A percentile compares a stretch with the other conserved stretches of the same genome.
phyloP scores from a whole-genome alignment of 2,113 vertebrate species.

The Pelecanus crispus region DNA sequence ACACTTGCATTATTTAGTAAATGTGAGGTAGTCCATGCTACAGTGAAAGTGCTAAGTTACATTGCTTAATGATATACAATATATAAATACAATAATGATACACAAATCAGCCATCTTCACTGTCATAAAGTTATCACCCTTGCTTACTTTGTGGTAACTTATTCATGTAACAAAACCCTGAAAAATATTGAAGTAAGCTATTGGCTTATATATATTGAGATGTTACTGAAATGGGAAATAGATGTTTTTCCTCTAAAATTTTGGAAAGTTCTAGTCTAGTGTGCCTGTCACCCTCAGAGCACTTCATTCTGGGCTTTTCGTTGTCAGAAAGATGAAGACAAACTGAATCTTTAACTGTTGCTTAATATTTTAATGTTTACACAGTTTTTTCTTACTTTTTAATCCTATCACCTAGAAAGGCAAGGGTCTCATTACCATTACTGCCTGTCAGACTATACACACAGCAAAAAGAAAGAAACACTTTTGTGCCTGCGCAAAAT shows the following conservation, averaged over 20 bases:
- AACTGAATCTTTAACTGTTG: not conserved
- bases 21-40: not conserved
- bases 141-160: not conserved
- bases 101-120: not conserved
- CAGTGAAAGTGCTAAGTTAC: not conserved
- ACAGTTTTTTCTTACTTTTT: not conserved
- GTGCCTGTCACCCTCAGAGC: not conserved
- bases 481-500: not conserved
- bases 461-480: not conserved
- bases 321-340: not conserved
- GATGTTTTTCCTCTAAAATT: not conserved
- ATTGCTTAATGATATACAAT: not conserved
- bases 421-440: not conserved
- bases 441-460: not conserved
- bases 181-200: not conserved
- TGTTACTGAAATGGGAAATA: not conserved
- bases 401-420: not conserved
- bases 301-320: not conserved
- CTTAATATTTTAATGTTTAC: not conserved
- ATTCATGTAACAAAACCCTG: not conserved
- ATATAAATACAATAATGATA: not conserved
- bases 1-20: not conserved
- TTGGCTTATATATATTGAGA: not conserved
- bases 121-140: not conserved
- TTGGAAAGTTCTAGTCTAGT: not conserved